A percentile compares a stretch with the other conserved stretches of the same genome.
These are phyloP conservation scores for Cheirogaleus major DNA, from an alignment of 2,797 vertebrate genomes.

Conservation along the genomic window DNA sequence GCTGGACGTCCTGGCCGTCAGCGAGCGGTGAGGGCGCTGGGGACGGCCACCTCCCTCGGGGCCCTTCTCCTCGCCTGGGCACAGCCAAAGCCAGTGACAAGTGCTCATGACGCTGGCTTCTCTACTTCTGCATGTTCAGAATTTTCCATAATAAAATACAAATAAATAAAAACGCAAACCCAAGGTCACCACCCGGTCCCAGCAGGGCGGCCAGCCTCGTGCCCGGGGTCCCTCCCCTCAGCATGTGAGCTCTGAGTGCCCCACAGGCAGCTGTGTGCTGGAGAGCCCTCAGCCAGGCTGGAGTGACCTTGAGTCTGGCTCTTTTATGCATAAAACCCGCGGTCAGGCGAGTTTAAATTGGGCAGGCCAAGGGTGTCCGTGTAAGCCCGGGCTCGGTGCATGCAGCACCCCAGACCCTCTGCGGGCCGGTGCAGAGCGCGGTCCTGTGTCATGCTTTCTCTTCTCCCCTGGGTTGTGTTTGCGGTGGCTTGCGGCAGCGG, in stretches of 20 bases:
- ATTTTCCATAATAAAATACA: not conserved
- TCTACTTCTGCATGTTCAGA: not conserved
- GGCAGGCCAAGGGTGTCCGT: accelerated
- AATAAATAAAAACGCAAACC: not conserved
- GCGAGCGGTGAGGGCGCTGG: slow-evolving; percentile 89
- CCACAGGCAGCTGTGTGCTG: not conserved
- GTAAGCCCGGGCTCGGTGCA: accelerated
- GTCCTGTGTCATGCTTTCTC: accelerated
- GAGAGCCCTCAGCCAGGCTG: not conserved
- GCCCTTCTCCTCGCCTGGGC: accelerated
- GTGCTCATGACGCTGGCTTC: accelerated
- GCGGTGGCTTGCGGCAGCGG: accelerated
- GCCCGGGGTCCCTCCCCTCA: accelerated
- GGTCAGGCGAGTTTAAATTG: not conserved
- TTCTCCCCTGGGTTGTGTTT: accelerated
- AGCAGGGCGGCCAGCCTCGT: accelerated
- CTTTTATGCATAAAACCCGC: not conserved
- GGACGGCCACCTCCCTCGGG: not conserved
- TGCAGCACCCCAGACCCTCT: not conserved
- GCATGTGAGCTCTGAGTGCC: accelerated
- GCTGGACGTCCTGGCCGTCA: slow-evolving; percentile 95
- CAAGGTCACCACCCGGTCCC: accelerated
- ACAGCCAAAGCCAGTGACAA: accelerated
- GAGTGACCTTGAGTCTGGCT: accelerated
- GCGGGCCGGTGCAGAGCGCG: accelerated